Conservation (phyloP, 92 coral and sea anemone genomes). For the Actinernus sp. region DNA sequence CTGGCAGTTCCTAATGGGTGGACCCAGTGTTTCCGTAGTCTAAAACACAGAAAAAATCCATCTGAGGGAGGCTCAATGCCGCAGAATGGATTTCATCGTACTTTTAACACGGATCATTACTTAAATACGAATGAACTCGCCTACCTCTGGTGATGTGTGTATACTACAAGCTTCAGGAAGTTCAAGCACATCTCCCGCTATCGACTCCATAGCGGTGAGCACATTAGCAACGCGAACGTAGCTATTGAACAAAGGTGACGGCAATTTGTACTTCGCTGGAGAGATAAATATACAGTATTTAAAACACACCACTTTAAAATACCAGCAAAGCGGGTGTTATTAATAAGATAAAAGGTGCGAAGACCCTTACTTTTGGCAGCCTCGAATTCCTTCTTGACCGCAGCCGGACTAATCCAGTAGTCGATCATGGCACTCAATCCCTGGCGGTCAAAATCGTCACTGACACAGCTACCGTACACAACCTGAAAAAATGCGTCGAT, state of each 20-base stretch:
- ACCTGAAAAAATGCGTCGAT: conserved; percentile 59
- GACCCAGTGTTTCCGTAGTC: no score
- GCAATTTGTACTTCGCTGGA: conserved; percentile 94
- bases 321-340: no score
- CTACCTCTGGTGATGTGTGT: conserved; percentile 93
- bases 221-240: conserved; percentile 74
- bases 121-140: no score
- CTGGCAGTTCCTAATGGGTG: no score
- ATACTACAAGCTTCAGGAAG: conserved; percentile 98
- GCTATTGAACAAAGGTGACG: conserved; percentile 86
- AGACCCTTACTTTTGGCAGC: conserved; percentile 97
- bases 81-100: no score
- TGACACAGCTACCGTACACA: conserved; percentile 87
- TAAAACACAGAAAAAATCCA: no score
- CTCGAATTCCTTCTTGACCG: conserved; percentile 97
- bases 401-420: conserved; percentile 99
- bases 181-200: conserved; percentile 84
- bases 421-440: conserved; percentile 94
- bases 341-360: no score
- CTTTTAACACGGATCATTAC: no score
- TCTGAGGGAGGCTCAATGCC: no score
- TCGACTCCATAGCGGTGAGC: conserved; percentile 81
- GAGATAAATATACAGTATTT: neutral
- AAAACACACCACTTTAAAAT: no score
- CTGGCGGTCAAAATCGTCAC: conserved; percentile 99